Base-by-base conservation (phyloP, 2,888 invertebrate species). In the Linyphia triangularis region DNA sequence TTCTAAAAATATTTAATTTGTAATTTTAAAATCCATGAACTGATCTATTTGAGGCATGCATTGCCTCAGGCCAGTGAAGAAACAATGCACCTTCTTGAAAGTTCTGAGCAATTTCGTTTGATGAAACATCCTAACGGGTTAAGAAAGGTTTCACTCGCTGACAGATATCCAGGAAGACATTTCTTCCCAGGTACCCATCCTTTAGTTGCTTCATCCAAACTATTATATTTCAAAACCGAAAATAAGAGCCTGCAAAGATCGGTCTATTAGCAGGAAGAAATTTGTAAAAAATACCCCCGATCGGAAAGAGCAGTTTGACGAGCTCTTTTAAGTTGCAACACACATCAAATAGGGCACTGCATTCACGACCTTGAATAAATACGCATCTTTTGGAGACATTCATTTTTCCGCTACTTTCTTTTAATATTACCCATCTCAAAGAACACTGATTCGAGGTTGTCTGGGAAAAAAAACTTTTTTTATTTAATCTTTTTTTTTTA, bases 261-360 rank as follows among this genome's bases (percentile, higher is more conserved):
- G 16, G 16, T 16, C 30, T 51, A 43, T 79, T 79, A 67, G 51
- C 5, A 10, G 19, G 28, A 65, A 63, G 65, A 63, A 43, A n/a
- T 63, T n/a, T 19, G 30, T 19, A 9, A 3, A 67, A 75, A 40
- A 69, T 33, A 16, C 59, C 40, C 16, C 30, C 30, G 57, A 33
- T 33, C n/a, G 26, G 3, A 16, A 6, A 26, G 37, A 81, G 70
- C 33, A 22, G 69, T 67, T 59, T 37, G 59, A 57, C 59, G 13
- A 51, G 67, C n/a, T 9, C 30, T 40, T 19, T 22, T 51, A 43
- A 22, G 43, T 6, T n/a, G 37, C 70, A 59, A 69, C 57, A 70
- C 57, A 70, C 59, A 26, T 26, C 59, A 70, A 81, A 33, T 81
- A 69, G 69, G 69, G 30, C 69, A 81, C 70, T 59, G 37, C 59